These are phyloP conservation scores for Dicrurus megarhynchus DNA, from an alignment of 2,113 vertebrate species.

Conservation along the genomic window DNA sequence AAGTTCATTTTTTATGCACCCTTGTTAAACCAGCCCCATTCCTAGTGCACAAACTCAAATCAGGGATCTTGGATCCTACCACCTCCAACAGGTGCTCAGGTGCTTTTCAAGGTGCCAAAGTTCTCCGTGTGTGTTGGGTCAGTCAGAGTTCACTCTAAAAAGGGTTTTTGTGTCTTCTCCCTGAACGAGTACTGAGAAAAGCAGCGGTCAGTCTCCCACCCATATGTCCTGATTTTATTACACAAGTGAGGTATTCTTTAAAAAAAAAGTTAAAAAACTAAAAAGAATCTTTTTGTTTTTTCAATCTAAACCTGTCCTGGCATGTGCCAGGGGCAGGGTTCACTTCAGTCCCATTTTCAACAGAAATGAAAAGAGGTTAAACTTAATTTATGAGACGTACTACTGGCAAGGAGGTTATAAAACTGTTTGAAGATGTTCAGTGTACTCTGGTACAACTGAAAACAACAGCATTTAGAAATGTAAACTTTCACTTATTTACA, in stretches of 20 bases:
- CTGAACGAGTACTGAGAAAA: slow-evolving; percentile 78
- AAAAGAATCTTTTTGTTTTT: neutral
- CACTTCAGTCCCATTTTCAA: slow-evolving; percentile 25
- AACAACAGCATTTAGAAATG: slow-evolving; percentile 66
- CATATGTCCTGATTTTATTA: slow-evolving; percentile 75
- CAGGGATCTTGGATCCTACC: slow-evolving; percentile 40
- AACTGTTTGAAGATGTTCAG: slow-evolving; percentile 62
- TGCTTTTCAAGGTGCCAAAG: slow-evolving; percentile 65
- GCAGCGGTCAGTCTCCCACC: slow-evolving; percentile 72
- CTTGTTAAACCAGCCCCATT: neutral
- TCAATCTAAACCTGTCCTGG: slow-evolving; percentile 11
- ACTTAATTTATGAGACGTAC: neutral
- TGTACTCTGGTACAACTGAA: slow-evolving; percentile 57
- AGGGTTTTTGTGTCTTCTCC: slow-evolving; percentile 70
- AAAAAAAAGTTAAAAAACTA: slow-evolving; percentile 13
- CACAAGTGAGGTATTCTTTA: slow-evolving; percentile 80
- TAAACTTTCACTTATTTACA: slow-evolving; percentile 78
- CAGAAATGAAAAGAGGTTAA: slow-evolving; percentile 20
- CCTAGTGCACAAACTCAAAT: slow-evolving; percentile 58
- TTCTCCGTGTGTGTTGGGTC: slow-evolving; percentile 59
- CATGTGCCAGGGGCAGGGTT: slow-evolving; percentile 41
- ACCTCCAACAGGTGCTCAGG: slow-evolving; percentile 43
- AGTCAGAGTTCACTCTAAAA: slow-evolving; percentile 62
- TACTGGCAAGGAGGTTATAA: slow-evolving; percentile 19
- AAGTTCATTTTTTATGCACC: neutral